These are phyloP conservation scores for Archaeoteleia sp. DNA, from an alignment of 2,888 invertebrate species.

Conservation along the genomic window DNA sequence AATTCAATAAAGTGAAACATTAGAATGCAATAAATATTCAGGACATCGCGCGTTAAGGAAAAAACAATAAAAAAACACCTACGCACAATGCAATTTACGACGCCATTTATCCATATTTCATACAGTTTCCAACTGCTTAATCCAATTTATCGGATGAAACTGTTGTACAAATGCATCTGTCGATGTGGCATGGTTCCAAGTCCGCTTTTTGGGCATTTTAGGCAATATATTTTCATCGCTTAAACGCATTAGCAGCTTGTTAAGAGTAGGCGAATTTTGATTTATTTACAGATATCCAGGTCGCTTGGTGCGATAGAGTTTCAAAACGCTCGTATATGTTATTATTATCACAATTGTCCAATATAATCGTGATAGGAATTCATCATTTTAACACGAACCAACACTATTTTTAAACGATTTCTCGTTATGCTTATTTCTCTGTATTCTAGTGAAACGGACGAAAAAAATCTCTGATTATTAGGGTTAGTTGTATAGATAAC, in stretches of 20 bases:
- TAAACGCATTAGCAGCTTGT: conserved; percentile 42
- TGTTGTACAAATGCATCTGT: conserved; percentile 44
- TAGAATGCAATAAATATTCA: conserved; percentile 16
- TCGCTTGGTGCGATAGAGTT: conserved; percentile 17
- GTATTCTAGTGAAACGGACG: no score
- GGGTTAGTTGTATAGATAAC: no score
- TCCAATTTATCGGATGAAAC: conserved; percentile 38
- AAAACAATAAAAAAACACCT: conserved; percentile 15
- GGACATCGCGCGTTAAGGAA: conserved; percentile 5
- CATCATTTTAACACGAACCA: no score
- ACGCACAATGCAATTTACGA: conserved; percentile 29
- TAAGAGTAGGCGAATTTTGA: conserved; percentile 36
- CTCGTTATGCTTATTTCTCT: not conserved
- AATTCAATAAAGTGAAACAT: not conserved
- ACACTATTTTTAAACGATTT: no score
- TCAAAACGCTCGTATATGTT: conserved; percentile 7
- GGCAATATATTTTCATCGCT: conserved; percentile 41
- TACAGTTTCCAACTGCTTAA: conserved; percentile 42
- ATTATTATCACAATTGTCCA: not conserved
- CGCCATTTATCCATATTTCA: conserved; percentile 37
- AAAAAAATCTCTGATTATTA: no score
- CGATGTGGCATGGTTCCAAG: conserved; percentile 44
- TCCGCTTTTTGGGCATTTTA: conserved; percentile 38
- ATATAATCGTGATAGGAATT: not conserved
- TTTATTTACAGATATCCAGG: conserved; percentile 28